Base-by-base conservation (phyloP, 2,113 vertebrate genomes). In the Strix uralensis region DNA sequence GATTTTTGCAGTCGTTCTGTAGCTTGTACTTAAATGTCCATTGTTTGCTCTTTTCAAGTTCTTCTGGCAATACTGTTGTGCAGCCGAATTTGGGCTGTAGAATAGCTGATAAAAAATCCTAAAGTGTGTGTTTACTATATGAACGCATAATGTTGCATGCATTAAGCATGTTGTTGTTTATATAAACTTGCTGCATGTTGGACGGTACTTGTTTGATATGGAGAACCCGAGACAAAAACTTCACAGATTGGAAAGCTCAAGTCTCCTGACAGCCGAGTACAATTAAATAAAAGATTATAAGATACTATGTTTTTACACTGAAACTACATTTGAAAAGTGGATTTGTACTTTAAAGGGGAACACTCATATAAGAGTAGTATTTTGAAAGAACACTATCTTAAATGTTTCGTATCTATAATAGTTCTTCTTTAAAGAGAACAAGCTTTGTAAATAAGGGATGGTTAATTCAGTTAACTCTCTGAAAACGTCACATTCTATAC, bases 31-130 rank as follows among this genome's bases (percentile, higher is more conserved):
- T 95, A 92, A 75, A 88, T 80, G 88, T 94, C 97, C 93, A 98
- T 98, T 98, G 98, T 98, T 94, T 97, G 96, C 75, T 97, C 77
- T 81, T 97, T 92, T 86, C 86, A 94, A 97, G 95, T 97, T 95
- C 73, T 96, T 97, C 90, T 86, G 81, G 38, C 79, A 94, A 79
- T 82, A 36, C 93, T 97, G 91, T 92, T 95, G 74, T 88, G 74
- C 91, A 92, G 95, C 84, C 51, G 46, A 80, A 94, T 84, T 54
- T 84, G 71, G 79, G 83, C 83, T 91, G 66, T 61, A 77, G 89
- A 84, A 88, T 77, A 96, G 92, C 57, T 82, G 86, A 81, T 69
- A 85, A 78, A 75, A 82, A 82, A 86, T 83, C 79, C 92, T 86
- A 49, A 91, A 97, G 73, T 88, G 83, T 92, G 73, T 94, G 66